Percentiles rank a stretch among this genome's conserved stretches.
Conservation (phyloP, 2,888 invertebrate species). For the Mythimna ferrago region DNA sequence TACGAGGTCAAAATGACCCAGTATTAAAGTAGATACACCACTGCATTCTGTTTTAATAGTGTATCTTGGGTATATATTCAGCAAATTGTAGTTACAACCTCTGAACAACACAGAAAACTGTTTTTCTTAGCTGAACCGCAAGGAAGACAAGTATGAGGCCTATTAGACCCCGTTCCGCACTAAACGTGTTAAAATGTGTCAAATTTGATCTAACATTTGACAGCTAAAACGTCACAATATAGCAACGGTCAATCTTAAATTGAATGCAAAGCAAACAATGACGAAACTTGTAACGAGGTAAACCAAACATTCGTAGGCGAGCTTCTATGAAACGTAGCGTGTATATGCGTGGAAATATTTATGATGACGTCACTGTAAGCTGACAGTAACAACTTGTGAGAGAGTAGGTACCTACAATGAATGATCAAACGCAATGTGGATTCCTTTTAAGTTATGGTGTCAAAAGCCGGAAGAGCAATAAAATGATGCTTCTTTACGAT, state of each 20-base stretch:
- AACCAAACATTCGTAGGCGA: slow-evolving; percentile 42
- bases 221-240: slow-evolving; percentile 6
- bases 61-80: too few relatives aligned
- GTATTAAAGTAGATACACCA: too few relatives aligned
- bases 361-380: slow-evolving; percentile 28
- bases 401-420: slow-evolving; percentile 10
- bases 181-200: background rate
- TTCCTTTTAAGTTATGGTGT: slow-evolving; percentile 29
- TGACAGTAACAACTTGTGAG: slow-evolving; percentile 24
- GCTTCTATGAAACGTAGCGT: slow-evolving; percentile 28
- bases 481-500: slow-evolving; percentile 38
- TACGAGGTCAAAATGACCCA: too few relatives aligned
- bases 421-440: slow-evolving; percentile 35
- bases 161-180: too few relatives aligned
- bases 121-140: too few relatives aligned
- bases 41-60: too few relatives aligned
- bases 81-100: too few relatives aligned
- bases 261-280: slow-evolving; percentile 51
- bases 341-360: slow-evolving; percentile 15
- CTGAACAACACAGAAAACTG: too few relatives aligned
- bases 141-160: too few relatives aligned
- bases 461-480: slow-evolving; percentile 36
- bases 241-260: slow-evolving; percentile 26
- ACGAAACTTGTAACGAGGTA: slow-evolving; percentile 47
- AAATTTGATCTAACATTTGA: background rate